These are phyloP conservation scores for Sericinus montela DNA, from an alignment of 2,888 invertebrate species.

Conservation along the genomic window DNA sequence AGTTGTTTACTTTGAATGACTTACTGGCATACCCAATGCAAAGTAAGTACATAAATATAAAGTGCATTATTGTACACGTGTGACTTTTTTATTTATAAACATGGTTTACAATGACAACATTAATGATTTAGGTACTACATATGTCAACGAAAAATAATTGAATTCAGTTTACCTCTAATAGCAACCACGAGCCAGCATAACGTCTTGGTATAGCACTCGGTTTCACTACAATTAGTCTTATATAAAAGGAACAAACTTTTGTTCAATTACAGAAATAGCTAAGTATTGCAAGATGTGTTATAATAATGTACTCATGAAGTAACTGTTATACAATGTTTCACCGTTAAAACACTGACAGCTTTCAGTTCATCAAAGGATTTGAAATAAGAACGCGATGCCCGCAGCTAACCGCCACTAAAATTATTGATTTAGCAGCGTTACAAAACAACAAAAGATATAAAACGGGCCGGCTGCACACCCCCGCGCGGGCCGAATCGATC, in stretches of 20 bases:
- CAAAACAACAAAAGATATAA: constrained; percentile 79
- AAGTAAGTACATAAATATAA: constrained; percentile 35
- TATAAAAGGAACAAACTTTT: constrained; percentile 31
- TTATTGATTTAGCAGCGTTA: constrained; percentile 73
- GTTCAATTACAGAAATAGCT: constrained; percentile 28
- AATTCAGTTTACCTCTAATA: constrained; percentile 13
- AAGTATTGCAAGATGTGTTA: constrained; percentile 14
- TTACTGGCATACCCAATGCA: constrained; percentile 25
- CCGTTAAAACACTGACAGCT: constrained; percentile 28
- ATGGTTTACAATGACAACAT: constrained; percentile 14
- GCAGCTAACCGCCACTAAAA: constrained; percentile 61
- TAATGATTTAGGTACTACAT: no score
- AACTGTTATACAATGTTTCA: constrained; percentile 24
- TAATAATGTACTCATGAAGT: constrained; percentile 20
- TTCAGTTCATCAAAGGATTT: constrained; percentile 31
- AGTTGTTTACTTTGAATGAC: constrained; percentile 21
- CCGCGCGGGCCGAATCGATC: constrained; percentile 73
- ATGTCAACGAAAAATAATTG: no score
- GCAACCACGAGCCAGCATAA: neutral
- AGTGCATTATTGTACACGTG: no score
- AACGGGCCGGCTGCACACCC: constrained; percentile 69
- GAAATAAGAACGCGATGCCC: constrained; percentile 38
- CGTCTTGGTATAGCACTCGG: constrained; percentile 1
- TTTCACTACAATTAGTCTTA: constrained; percentile 6
- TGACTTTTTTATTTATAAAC: constrained; percentile 46